Evolutionary conservation across 1,140 invertebrate species (phyloP).

Genomic region (Mycetomoellerius zeteki): DNA sequence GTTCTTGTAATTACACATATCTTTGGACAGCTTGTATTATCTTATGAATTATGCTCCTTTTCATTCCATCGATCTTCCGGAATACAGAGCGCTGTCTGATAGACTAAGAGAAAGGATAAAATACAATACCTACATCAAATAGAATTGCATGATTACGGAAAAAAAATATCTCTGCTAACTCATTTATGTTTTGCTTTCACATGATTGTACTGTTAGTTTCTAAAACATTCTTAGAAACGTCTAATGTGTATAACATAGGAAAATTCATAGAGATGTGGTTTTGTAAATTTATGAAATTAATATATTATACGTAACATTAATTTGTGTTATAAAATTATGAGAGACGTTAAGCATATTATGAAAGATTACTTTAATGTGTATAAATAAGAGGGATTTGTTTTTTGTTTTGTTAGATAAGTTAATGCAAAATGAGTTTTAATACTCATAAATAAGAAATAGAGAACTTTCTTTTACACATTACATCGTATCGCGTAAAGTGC

Average conservation of each 20-base stretch:
- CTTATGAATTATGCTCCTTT: slow-evolving; percentile 42
- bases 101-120: background rate
- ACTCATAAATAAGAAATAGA: background rate
- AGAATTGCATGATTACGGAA: background rate
- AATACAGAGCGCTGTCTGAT: background rate
- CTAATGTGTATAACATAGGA: background rate
- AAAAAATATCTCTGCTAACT: background rate
- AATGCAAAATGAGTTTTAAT: background rate
- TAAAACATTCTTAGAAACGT: background rate
- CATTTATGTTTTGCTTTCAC: background rate
- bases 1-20: slow-evolving; percentile 41
- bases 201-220: background rate
- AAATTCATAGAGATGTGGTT: background rate
- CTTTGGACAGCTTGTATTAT: slow-evolving; percentile 43
- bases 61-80: slow-evolving; percentile 14
- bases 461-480: background rate
- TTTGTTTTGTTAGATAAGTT: background rate
- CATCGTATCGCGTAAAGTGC: background rate
- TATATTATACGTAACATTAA: background rate
- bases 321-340: background rate
- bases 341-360: background rate
- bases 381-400: background rate
- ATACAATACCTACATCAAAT: background rate
- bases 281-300: background rate
- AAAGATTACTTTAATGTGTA: background rate